Evolutionary conservation across 2,113 vertebrate species (phyloP).

Genomic region (Brachyhypopomus gauderio): DNA sequence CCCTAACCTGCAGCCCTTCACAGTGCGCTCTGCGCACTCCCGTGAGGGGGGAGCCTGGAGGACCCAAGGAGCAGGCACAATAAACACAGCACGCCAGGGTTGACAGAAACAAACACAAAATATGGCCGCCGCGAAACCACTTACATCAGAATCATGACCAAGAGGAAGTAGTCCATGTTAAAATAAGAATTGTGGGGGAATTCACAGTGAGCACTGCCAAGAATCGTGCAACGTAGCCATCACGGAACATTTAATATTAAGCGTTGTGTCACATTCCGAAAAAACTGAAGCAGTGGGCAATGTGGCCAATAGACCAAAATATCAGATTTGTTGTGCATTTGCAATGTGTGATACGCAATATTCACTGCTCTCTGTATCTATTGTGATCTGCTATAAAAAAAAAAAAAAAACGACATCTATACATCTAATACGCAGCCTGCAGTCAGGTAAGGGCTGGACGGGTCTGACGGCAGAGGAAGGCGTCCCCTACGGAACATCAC

Average conservation of each 20-base stretch:
- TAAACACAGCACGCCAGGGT: not conserved
- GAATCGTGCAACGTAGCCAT: not conserved
- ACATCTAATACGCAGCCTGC: not conserved
- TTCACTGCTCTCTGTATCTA: not conserved
- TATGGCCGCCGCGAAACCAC: not conserved
- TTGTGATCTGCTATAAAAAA: conserved; percentile 1
- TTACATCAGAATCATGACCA: not conserved
- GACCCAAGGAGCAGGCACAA: conserved; percentile 30
- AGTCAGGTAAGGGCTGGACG: conserved; percentile 31
- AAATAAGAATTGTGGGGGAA: not conserved
- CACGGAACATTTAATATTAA: not conserved
- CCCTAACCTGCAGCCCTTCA: conserved; percentile 21
- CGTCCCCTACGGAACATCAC: conserved; percentile 61
- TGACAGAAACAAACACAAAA: not conserved
- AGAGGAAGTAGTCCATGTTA: not conserved
- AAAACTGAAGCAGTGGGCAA: conserved; percentile 6
- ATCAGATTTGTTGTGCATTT: not conserved
- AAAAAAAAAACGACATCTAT: conserved; percentile 14
- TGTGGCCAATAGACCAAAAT: not conserved
- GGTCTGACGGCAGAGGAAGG: conserved; percentile 53
- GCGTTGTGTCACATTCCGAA: not conserved
- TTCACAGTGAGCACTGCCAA: not conserved
- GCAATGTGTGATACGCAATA: not conserved
- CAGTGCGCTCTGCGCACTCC: conserved; percentile 18
- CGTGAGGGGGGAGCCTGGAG: conserved; percentile 11